Base-by-base conservation (phyloP, 2,888 invertebrate species). In the Ellobium chinense region DNA sequence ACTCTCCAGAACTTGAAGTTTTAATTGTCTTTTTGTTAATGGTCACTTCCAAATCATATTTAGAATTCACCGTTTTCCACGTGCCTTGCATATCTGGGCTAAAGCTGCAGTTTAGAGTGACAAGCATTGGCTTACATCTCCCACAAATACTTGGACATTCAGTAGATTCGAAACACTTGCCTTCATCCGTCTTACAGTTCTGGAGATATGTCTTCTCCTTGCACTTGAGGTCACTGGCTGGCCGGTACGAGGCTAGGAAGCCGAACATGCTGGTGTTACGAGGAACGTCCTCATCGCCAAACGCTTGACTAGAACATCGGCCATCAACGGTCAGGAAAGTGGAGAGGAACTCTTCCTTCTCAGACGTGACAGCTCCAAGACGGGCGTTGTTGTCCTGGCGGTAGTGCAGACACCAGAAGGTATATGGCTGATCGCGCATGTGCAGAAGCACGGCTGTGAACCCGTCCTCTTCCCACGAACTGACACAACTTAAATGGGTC, bases 331-430 rank as follows among this genome's bases (percentile, higher is more conserved):
- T 63, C 34, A 78, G 54, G 31, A 70, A 78, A 18, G 63, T 27
- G 7, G 36, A 21, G 24, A 60, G 9, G 0, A 72, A 24, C 34
- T 63, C 63, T 12, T 75, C 65, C 18, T 29, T 4, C 2, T 60
- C 62, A 31, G 4, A n/a, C 1, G 34, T 58, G 21, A 14, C 24
- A 0, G 2, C 29, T 5, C 39, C 37, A 12, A 46, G 7, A 12
- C 31, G 5, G 18, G 29, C 7, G 1, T 31, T 1, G 1, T 1
- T 27, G 1, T 29, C 14, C n/a, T 1, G 24, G 39, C 39, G 56
- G 65, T 63, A 78, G 18, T 78, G 78, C 1, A 78, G 58, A 36
- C 78, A 78, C 78, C 78, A 78, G n/a, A 63, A 39, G 14, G 9
- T 24, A 14, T 31, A 7, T 0, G 31, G 31, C 1, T 39, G 14